Conservation (phyloP, 1,140 invertebrate species). For the Bradysia coprophila region DNA sequence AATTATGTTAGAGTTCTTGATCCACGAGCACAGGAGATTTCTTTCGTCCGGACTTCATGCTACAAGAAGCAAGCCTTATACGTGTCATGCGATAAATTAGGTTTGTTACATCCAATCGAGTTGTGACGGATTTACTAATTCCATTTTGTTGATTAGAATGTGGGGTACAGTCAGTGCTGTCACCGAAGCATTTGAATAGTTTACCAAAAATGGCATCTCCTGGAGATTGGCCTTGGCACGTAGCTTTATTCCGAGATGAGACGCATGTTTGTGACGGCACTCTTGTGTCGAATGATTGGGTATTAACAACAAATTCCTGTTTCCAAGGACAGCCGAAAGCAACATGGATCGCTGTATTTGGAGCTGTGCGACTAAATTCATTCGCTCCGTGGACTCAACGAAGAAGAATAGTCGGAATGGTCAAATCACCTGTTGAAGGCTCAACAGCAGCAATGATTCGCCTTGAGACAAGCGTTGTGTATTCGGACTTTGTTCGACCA, state of each 20-base stretch:
- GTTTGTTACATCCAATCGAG: conserved; percentile 25
- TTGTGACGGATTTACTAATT: too few species aligned
- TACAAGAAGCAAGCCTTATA: conserved; percentile 59
- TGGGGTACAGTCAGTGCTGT: conserved; percentile 47
- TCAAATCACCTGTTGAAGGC: conserved; percentile 75
- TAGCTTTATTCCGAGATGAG: conserved; percentile 60
- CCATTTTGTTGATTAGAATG: too few species aligned
- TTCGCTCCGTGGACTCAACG: conserved; percentile 76
- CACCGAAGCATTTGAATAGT: conserved; percentile 24
- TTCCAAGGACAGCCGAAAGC: conserved; percentile 76
- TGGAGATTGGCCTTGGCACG: conserved; percentile 83
- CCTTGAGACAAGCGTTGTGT: conserved; percentile 50
- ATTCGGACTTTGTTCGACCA: conserved; percentile 67
- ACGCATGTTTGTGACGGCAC: conserved; percentile 78
- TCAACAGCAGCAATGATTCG: conserved; percentile 66
- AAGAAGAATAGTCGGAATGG: conserved; percentile 61
- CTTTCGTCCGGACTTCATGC: conserved; percentile 55
- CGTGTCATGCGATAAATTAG: conserved; percentile 54
- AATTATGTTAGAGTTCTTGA: conserved; percentile 63
- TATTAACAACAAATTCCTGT: conserved; percentile 73
- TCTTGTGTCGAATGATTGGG: conserved; percentile 57
- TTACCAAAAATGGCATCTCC: conserved; percentile 48
- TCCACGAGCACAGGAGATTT: conserved; percentile 58
- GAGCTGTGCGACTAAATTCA: conserved; percentile 52
- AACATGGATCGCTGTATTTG: conserved; percentile 64